Base-by-base conservation (phyloP, 2,113 vertebrate genomes). In the Sapajus apella region DNA sequence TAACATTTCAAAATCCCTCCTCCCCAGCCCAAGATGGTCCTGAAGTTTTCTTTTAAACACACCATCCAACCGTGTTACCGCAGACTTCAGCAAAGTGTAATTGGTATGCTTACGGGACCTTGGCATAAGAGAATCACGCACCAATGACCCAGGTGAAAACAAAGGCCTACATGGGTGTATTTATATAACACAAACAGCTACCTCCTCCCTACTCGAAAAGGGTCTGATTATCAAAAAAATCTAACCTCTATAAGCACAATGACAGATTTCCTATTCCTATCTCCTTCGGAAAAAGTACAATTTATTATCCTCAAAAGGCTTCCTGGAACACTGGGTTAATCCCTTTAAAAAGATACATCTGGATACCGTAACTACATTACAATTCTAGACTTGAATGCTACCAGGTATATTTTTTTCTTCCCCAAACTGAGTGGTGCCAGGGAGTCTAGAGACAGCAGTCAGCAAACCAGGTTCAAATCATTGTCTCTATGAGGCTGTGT, bases 251-350 rank as follows among this genome's bases (percentile, higher is more conserved):
- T 20, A 70, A 95, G 95, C 91, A 97, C 91, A 94, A 61, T 70
- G 83, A 90, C 96, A 97, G 96, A 96, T 83, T 98, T 97, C 93
- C 95, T 96, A 95, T 72, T 94, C 64, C 91, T 87, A 70, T 70
- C 94, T 93, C 72, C 90, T 94, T 94, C 90, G 87, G 72, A 94
- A 94, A 96, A 96, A 87, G 94, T 97, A 94, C 95, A 97, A 97
- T 97, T 95, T 97, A 97, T 97, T 97, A 97, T 61, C 94, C 80
- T 95, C 96, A 76, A 82, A 97, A 87, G 95, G 80, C 90, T 95
- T 96, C 97, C 96, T 92, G 96, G 81, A 94, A 87, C 68, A 45
- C 87, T 90, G 72, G 21, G 43, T 68, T 96, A 95, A 97, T 97
- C 87, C 96, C 68, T 93, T 97, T 96, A 93, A 97, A 97, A 95